Base-by-base conservation (phyloP, 2,888 invertebrate genomes). In the Agrenia bidenticulata region DNA sequence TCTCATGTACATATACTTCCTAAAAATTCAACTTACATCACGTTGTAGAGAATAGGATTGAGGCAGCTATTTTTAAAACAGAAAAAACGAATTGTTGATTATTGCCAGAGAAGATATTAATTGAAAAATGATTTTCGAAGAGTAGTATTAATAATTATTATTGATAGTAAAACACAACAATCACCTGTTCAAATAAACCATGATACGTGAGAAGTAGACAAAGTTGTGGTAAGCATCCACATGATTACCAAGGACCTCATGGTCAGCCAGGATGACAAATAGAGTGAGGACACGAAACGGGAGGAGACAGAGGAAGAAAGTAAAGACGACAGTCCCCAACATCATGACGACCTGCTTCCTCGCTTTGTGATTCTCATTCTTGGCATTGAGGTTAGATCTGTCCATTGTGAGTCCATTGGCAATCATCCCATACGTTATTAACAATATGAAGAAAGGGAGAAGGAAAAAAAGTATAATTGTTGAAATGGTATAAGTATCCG, bases 11-110 rank as follows among this genome's bases (percentile, higher is more conserved):
- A n/a, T n/a, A n/a, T n/a, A n/a, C n/a, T n/a, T n/a, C n/a, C n/a
- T n/a, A n/a, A n/a, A n/a, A n/a, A n/a, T n/a, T n/a, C 39, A 7
- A 45, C 45, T 45, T 45, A 45, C 88, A 94, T 92, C 64, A 94
- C 84, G 79, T 93, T 93, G 81, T 94, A 94, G 57, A 94, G 82
- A 77, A 94, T 90, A 7, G 94, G 94, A 83, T 94, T 94, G 59
- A 92, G 86, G 5, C 93, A 92, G 55, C 93, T 93, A 45, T 15
- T 45, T 19, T n/a, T 19, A 45, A 45, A 19, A 80, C 13, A 24
- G 24, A 51, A 21, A n/a, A n/a, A 23, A 17, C 15, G 21, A 51
- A 51, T n/a, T n/a, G n/a, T n/a, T n/a, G n/a, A n/a, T n/a, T n/a
- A n/a, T n/a, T n/a, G n/a, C n/a, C n/a, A n/a, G n/a, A n/a, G n/a